Percentiles rank a stretch among this genome's conserved stretches.
Evolutionary conservation across 2,797 vertebrate species (phyloP).

Genomic region (Anguilla pacifica): DNA sequence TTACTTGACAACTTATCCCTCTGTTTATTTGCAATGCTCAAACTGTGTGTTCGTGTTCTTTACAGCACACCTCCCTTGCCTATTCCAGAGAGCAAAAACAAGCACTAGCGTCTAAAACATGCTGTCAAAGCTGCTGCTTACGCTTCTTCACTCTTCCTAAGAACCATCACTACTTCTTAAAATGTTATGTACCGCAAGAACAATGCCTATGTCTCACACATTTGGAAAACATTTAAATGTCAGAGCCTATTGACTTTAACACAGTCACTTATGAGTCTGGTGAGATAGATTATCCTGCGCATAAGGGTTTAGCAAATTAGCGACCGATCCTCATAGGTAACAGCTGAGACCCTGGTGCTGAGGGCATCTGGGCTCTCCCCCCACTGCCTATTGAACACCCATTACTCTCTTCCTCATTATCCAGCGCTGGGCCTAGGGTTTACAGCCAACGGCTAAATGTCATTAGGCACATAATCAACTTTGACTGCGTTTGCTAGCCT

Average conservation of each 20-base stretch:
- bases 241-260: background rate
- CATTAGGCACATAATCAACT: conserved; percentile 7
- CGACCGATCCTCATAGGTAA: background rate
- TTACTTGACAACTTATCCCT: background rate
- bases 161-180: background rate
- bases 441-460: background rate
- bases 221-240: background rate
- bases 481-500: background rate
- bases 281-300: background rate
- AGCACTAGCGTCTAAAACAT: background rate
- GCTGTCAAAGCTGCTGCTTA: background rate
- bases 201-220: background rate
- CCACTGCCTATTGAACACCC: background rate
- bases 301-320: background rate
- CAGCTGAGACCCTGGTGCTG: background rate
- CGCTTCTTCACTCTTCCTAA: background rate
- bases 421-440: background rate
- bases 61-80: background rate
- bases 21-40: background rate
- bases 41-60: background rate
- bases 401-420: background rate
- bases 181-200: background rate
- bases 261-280: background rate
- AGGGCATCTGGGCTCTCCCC: background rate
- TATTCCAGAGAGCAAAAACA: background rate